Percentiles rank a stretch among this genome's conserved stretches.
Evolutionary conservation across 2,797 vertebrate species (phyloP).

Genomic region (Delichon dasypus): DNA sequence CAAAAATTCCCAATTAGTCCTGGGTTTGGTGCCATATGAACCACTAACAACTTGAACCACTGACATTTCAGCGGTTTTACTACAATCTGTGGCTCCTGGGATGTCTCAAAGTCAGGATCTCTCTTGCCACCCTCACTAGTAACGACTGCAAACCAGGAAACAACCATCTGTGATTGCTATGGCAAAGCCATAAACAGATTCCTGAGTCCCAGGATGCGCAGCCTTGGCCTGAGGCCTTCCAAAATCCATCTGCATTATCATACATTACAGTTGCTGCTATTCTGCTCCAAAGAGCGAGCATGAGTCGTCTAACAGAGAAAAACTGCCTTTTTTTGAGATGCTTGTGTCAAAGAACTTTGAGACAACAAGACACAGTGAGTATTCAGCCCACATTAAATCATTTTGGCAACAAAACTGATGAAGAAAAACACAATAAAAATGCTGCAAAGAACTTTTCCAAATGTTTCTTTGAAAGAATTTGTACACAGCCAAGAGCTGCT

Average conservation of each 20-base stretch:
- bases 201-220: neutral
- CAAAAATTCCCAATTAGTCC: neutral
- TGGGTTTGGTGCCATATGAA: neutral
- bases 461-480: constrained; percentile 54
- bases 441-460: constrained; percentile 43
- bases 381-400: neutral
- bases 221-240: neutral
- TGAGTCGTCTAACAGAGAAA: neutral
- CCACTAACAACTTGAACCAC: neutral
- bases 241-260: neutral
- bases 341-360: neutral
- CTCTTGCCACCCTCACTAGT: neutral
- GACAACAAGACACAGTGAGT: neutral
- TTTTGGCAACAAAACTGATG: constrained; percentile 36
- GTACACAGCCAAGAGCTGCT: constrained; percentile 35
- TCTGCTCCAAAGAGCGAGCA: neutral
- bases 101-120: neutral
- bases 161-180: rapidly evolving
- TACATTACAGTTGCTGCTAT: neutral
- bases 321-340: neutral
- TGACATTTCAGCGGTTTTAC: neutral
- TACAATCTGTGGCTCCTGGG: neutral
- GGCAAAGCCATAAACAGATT: neutral
- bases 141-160: neutral
- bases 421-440: constrained; percentile 45